Base-by-base conservation (phyloP, 1,140 invertebrate species). In the Thaumatotibia leucotreta region DNA sequence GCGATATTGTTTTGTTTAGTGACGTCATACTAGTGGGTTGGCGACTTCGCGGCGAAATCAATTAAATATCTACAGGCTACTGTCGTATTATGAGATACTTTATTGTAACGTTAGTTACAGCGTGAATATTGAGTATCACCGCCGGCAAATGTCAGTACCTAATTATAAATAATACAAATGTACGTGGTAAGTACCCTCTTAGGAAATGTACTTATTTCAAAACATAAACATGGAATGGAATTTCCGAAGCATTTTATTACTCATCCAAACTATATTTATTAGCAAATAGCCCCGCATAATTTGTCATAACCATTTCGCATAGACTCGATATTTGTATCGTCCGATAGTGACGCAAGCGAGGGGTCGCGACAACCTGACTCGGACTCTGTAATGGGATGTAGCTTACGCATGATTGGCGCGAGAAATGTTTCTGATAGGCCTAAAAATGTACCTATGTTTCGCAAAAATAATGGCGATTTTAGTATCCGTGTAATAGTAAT, bases 291-390 rank as follows among this genome's bases (percentile, higher is more conserved):
- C 4, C 14, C n/a, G 33, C n/a, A 3, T 45, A 45, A 45, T 45
- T 45, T 45, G n/a, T 45, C 39, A 45, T 6, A 27, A 4, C 52
- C 17, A 58, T 58, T 58, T 58, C 11, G 52, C 14, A 17, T 58
- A 1, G 22, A 31, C 52, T 58, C 29, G n/a, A 29, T 31, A 45
- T 58, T 58, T 58, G 17, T 27, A 29, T 58, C 20, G 24, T 14
- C 52, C 52, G 52, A 24, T 24, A 54, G 50, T 54, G 50, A 58
- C 52, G 52, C 23, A 58, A 58, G 11, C 50, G 5, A 58, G 52
- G 24, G 52, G 52, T 45, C 24, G 52, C 10, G 24, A 58, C 52
- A 6, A 58, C 52, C 52, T 24, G 10, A 58, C 29, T 58, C 11
- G 24, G 4, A 31, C 52, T 14, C 52, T 1, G 39, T 58, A 58